These are phyloP conservation scores for Hyperoplus immaculatus DNA, from an alignment of 2,797 vertebrate species.

Conservation along the genomic window DNA sequence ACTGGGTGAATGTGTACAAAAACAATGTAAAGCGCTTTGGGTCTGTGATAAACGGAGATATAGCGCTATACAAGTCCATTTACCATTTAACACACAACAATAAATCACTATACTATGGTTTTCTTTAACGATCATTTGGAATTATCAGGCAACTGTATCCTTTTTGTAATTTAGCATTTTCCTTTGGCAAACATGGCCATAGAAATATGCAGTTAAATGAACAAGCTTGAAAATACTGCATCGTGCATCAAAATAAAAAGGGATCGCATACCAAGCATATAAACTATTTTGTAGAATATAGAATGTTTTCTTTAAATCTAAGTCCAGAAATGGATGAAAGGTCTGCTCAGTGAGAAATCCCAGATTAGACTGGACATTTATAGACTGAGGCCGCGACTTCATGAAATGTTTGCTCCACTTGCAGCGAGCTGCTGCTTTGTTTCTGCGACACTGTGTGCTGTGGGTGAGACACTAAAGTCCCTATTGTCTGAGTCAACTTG, in stretches of 20 bases:
- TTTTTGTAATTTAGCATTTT: background rate
- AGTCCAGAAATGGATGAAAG: slow-evolving; percentile 49
- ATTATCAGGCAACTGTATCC: background rate
- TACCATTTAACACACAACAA: background rate
- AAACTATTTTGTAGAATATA: slow-evolving; percentile 36
- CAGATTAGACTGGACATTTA: slow-evolving; percentile 77
- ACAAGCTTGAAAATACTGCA: background rate
- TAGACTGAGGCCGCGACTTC: slow-evolving; percentile 79
- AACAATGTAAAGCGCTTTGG: too few relatives aligned
- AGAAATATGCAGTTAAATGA: background rate
- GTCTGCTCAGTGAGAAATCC: slow-evolving; percentile 64
- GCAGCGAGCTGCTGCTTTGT: slow-evolving; percentile 81
- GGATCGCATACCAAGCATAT: background rate
- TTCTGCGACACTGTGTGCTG: slow-evolving; percentile 83
- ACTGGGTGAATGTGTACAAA: too few relatives aligned
- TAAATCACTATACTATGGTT: too few relatives aligned
- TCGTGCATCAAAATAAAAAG: background rate
- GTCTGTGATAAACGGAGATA: too few relatives aligned
- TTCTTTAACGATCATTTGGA: background rate
- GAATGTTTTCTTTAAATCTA: slow-evolving; percentile 2
- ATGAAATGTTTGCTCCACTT: slow-evolving; percentile 84
- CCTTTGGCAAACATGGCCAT: background rate
- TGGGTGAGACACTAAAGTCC: slow-evolving; percentile 88
- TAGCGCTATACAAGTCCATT: too few relatives aligned
- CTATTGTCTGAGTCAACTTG: slow-evolving; percentile 90